These are phyloP conservation scores for Malthinus flaveolus DNA, from an alignment of 2,888 invertebrate species.

Conservation along the genomic window DNA sequence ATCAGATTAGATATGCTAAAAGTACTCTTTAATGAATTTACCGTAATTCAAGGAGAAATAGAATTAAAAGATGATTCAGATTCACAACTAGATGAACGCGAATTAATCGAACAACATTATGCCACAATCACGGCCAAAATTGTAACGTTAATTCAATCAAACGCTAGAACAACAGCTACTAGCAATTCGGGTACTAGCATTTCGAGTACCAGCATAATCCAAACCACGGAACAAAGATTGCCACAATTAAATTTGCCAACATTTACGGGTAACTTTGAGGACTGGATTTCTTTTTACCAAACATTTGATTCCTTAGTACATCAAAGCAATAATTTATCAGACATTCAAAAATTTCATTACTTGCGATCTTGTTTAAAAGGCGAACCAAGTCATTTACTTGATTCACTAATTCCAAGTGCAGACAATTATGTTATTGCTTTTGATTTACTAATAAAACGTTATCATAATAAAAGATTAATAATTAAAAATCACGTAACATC, in stretches of 20 bases:
- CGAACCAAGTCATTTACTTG: background rate
- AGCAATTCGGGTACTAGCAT: no score
- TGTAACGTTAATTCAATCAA: no score
- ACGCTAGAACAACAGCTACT: no score
- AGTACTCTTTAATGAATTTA: no score
- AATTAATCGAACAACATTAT: no score
- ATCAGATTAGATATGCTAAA: no score
- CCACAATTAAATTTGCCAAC: background rate
- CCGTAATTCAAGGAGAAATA: no score
- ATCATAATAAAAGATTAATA: background rate
- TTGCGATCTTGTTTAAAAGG: background rate
- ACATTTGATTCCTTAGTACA: background rate
- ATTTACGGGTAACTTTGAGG: background rate
- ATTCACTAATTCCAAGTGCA: background rate
- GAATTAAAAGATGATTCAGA: no score
- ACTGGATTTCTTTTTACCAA: background rate
- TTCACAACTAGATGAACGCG: no score
- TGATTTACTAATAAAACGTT: background rate
- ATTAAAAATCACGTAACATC: background rate
- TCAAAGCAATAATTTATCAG: background rate
- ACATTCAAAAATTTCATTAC: background rate
- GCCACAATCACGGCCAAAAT: no score
- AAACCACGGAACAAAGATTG: no score
- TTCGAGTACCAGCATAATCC: no score
- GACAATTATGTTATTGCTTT: background rate